Conservation (phyloP, 2,113 vertebrate species). For the Laticauda laticaudata region DNA sequence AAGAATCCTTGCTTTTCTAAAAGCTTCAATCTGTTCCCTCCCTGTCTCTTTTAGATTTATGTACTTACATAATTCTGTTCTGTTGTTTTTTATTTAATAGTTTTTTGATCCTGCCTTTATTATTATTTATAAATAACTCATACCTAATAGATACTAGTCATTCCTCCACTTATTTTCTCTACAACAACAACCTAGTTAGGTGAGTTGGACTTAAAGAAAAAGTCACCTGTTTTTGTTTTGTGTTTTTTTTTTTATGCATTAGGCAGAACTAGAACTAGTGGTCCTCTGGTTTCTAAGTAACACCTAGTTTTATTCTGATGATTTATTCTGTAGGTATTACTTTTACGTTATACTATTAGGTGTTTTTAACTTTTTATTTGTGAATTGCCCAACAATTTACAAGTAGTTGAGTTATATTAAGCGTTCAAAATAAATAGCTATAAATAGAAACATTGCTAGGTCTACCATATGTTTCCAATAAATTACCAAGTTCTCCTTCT, state of each 20-base stretch:
- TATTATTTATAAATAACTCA: not conserved
- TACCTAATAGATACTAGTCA: not conserved
- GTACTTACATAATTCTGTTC: not conserved
- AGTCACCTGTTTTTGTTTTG: not conserved
- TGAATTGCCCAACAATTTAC: not conserved
- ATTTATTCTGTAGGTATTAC: not conserved
- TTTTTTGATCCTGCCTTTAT: not conserved
- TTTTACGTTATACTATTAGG: not conserved
- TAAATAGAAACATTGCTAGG: not conserved
- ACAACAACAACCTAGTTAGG: not conserved
- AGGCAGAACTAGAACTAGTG: not conserved
- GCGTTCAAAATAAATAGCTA: not conserved
- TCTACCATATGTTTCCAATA: not conserved
- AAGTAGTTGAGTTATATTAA: not conserved
- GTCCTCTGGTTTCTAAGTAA: not conserved
- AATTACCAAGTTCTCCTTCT: not conserved
- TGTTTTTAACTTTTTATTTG: not conserved
- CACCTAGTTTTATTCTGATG: not conserved
- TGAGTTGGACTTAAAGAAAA: not conserved
- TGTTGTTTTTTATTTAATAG: not conserved
- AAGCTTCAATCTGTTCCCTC: not conserved
- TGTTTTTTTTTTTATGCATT: not conserved
- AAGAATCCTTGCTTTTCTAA: not conserved
- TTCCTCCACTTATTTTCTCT: not conserved
- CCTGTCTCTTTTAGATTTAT: not conserved